phyloP scores from a whole-genome alignment of 2,888 invertebrate species.

The Euphydryas editha region DNA sequence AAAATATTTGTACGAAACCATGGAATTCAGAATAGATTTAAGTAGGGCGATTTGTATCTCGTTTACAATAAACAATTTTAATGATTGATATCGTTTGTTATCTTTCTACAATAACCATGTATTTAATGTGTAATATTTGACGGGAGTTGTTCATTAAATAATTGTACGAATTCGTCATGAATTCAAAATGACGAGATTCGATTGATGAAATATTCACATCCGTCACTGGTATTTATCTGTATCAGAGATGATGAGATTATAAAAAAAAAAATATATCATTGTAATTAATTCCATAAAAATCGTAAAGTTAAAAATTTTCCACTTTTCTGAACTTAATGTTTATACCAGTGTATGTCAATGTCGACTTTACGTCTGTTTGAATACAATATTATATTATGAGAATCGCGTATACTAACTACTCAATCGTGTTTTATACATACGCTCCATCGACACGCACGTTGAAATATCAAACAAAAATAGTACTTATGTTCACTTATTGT shows the following conservation, averaged over 20 bases:
- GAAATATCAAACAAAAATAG: constrained; percentile 37
- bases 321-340: constrained; percentile 29
- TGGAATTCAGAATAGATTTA: constrained; percentile 22
- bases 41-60: constrained; percentile 33
- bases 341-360: constrained; percentile 32
- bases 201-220: not conserved
- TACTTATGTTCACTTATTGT: constrained; percentile 46
- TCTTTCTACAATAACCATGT: constrained; percentile 13
- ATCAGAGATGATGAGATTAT: constrained; percentile 20
- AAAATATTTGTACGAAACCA: constrained; percentile 3
- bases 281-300: constrained; percentile 24
- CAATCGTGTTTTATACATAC: constrained; percentile 33
- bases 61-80: constrained; percentile 14
- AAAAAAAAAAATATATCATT: constrained; percentile 6
- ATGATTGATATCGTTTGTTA: constrained; percentile 12
- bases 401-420: not conserved
- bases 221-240: constrained; percentile 3
- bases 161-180: not conserved
- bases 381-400: constrained; percentile 1
- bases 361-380: constrained; percentile 10
- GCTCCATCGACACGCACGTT: constrained; percentile 39
- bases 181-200: not conserved
- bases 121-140: constrained; percentile 25
- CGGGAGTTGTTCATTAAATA: not conserved
- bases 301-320: constrained; percentile 13